Percentiles rank a stretch among this genome's conserved stretches.
Evolutionary conservation across 2,797 vertebrate species (phyloP).

Genomic region (Chaetodon trifasciatus): DNA sequence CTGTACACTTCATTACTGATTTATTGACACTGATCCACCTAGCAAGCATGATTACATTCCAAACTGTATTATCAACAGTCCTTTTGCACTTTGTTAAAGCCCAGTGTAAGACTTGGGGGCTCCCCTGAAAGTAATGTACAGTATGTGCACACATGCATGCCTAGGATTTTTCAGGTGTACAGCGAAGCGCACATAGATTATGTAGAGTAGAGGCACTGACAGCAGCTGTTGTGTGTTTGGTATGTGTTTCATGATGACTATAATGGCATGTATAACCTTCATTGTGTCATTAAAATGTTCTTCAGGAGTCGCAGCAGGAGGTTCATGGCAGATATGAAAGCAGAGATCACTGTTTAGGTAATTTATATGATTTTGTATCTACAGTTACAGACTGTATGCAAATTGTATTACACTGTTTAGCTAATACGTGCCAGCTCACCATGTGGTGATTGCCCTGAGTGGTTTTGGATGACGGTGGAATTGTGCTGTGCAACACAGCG

Average conservation of each 20-base stretch:
- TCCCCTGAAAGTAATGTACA: conserved; percentile 35
- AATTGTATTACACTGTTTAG: not conserved
- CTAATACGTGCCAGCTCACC: not conserved
- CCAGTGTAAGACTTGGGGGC: conserved; percentile 53
- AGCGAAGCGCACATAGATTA: conserved; percentile 30
- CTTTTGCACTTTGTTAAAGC: conserved; percentile 45
- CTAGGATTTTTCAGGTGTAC: conserved; percentile 48
- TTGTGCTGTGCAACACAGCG: not conserved
- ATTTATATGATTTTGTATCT: conserved; percentile 7
- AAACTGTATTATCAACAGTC: conserved; percentile 61
- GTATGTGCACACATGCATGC: conserved; percentile 43
- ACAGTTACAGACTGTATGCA: not conserved
- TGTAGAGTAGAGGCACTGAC: conserved; percentile 26
- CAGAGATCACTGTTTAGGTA: not conserved
- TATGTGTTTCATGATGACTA: conserved; percentile 44
- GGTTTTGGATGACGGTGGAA: not conserved
- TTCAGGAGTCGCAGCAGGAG: conserved; percentile 31
- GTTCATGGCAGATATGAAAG: conserved; percentile 5
- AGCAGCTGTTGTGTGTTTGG: conserved; percentile 72
- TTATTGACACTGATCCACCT: conserved; percentile 70
- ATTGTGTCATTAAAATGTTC: conserved; percentile 44
- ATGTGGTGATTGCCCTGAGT: not conserved
- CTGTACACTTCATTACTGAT: conserved; percentile 60
- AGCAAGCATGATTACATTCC: conserved; percentile 70
- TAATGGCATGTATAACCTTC: conserved; percentile 37